These are phyloP conservation scores for Burhinus bistriatus DNA, from an alignment of 2,113 vertebrate genomes.

Conservation along the genomic window DNA sequence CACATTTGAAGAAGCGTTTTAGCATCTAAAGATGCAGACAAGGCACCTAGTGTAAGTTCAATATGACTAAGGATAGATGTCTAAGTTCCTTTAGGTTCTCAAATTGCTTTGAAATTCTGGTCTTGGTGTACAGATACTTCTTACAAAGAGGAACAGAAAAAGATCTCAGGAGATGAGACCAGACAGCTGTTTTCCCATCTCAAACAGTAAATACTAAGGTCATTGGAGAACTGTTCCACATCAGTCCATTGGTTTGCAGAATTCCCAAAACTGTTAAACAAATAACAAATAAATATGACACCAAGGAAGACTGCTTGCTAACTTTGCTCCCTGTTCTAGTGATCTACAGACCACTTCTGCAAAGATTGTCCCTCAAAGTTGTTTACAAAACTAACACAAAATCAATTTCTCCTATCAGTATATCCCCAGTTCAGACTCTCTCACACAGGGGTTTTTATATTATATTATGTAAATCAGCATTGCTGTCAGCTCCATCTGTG, in stretches of 20 bases:
- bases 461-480: neutral
- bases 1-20: neutral
- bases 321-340: neutral
- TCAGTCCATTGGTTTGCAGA: neutral
- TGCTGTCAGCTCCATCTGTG: neutral
- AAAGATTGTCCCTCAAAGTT: neutral
- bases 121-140: neutral
- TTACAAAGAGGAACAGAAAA: neutral
- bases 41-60: neutral
- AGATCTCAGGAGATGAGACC: neutral
- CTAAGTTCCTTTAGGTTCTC: neutral
- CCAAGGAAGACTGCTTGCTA: neutral
- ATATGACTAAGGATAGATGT: neutral
- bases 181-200: neutral
- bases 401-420: neutral
- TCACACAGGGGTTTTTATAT: neutral
- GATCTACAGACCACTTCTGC: neutral
- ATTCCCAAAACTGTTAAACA: neutral
- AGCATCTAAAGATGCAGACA: neutral
- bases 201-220: neutral
- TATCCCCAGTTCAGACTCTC: neutral
- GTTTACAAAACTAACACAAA: neutral
- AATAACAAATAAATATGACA: neutral
- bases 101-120: neutral
- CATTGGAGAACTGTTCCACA: neutral